Base-by-base conservation (phyloP, 2,113 vertebrate species). In the Limanda limanda region DNA sequence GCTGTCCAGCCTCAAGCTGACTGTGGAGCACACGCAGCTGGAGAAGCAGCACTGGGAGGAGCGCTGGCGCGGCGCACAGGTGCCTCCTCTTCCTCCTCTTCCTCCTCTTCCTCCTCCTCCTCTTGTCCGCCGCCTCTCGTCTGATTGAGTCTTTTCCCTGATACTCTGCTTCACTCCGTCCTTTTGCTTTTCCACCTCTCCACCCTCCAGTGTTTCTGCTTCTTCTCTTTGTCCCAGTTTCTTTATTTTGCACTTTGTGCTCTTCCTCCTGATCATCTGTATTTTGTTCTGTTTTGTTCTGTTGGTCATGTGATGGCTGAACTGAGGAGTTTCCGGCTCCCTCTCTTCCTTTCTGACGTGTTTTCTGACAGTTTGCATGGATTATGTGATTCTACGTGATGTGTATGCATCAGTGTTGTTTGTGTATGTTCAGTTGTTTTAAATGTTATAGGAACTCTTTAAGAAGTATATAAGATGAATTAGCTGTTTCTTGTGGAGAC, bases 1-100 rank as follows among this genome's bases (percentile, higher is more conserved):
- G 71, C 91, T 95, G 88, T 94, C 89, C 85, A 93, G 89, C 83
- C 90, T 92, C 88, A 94, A 92, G 81, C 90, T 95, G 84, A 94
- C 91, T 61, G 92, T 94, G 73, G 93, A 93, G 89, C 92, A 93
- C 84, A 93, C 91, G 76, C 93, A 95, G 92, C 88, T 92, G 86
- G 92, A 94, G 90, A 93, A 91, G 86, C 93, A 92, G 88, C 93
- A 92, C 23, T 94, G 93, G 92, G 92, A 89, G 84, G 91, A 94
- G 88, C 88, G 79, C 66, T 94, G 87, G 87, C 91, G 87, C 83
- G 56, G 82, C 74, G 82, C 78, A 84, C 93, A 92, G 90, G 91
- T 94, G 92, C 93, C 93, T 86, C 73, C 74, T 83, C 89, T 65
- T 86, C 74, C 74, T 76, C 78, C 67, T 78, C 18, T 59, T 59